Percentiles rank a stretch among this genome's conserved stretches.
Evolutionary conservation across 1,140 invertebrate species (phyloP).

Genomic region (Cotesia vestalis): DNA sequence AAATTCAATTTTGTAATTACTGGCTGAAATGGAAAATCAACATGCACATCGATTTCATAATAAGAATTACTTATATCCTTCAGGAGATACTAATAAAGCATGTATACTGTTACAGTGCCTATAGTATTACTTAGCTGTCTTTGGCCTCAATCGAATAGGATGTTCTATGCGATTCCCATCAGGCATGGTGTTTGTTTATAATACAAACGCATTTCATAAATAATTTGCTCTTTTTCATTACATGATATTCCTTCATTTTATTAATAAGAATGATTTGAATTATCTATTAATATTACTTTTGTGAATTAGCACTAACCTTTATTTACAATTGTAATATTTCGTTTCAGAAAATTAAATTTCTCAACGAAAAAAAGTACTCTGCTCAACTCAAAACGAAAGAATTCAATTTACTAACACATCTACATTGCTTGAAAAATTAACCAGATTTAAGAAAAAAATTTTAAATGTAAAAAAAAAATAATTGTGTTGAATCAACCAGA

Average conservation of each 20-base stretch:
- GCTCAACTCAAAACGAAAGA: too few species aligned
- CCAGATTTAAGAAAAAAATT: too few species aligned
- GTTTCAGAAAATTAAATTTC: too few species aligned
- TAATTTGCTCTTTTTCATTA: slow-evolving; percentile 9
- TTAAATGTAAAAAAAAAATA: too few species aligned
- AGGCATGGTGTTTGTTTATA: neutral
- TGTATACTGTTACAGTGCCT: neutral
- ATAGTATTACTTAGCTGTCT: slow-evolving; percentile 6
- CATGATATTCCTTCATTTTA: neutral
- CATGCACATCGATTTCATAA: slow-evolving; percentile 46
- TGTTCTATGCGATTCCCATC: slow-evolving; percentile 14
- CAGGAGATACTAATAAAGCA: slow-evolving; percentile 5
- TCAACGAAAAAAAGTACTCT: too few species aligned
- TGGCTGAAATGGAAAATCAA: slow-evolving; percentile 32
- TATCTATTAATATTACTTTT: neutral
- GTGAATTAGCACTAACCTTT: too few species aligned
- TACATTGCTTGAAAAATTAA: too few species aligned
- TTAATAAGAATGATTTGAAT: neutral
- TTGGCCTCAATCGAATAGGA: slow-evolving; percentile 12
- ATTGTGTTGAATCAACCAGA: too few species aligned
- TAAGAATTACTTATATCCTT: slow-evolving; percentile 52
- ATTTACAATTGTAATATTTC: too few species aligned
- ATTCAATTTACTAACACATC: too few species aligned
- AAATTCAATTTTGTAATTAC: too few species aligned
- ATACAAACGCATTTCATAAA: slow-evolving; percentile 16